A percentile compares a stretch with the other conserved stretches of the same genome.
Evolutionary conservation across 2,113 vertebrate genomes (phyloP).

Genomic region (Dipodomys stephensi): DNA sequence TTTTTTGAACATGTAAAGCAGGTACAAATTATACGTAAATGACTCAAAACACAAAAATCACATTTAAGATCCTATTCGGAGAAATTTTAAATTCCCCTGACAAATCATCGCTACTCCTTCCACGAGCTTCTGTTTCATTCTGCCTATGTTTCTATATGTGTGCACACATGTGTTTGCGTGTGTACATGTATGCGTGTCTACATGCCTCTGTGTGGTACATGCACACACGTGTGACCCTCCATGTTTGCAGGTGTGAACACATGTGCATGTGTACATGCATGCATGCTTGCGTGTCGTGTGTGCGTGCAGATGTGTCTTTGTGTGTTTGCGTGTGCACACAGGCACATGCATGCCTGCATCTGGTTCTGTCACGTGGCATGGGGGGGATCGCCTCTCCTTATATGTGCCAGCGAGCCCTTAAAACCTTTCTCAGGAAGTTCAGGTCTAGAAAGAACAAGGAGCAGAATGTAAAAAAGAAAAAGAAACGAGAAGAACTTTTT

Average conservation of each 20-base stretch:
- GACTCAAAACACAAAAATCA: conserved; percentile 1
- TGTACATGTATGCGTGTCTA: too few relatives aligned
- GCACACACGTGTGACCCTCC: too few relatives aligned
- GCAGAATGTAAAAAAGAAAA: background rate
- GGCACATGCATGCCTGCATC: too few relatives aligned
- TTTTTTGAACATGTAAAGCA: conserved; percentile 45
- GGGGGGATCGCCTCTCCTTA: background rate
- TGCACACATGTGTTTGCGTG: too few relatives aligned
- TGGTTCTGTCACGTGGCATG: background rate
- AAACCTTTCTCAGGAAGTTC: background rate
- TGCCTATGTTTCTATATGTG: background rate
- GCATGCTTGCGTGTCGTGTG: background rate
- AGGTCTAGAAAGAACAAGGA: background rate
- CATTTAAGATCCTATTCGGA: conserved; percentile 1
- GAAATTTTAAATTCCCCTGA: background rate
- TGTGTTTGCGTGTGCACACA: background rate
- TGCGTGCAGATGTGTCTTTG: background rate
- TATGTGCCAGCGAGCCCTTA: background rate
- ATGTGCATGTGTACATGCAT: background rate
- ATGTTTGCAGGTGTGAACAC: too few relatives aligned
- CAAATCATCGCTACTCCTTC: background rate
- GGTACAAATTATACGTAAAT: background rate
- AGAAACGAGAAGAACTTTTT: background rate
- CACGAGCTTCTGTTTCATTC: background rate
- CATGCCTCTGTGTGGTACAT: too few relatives aligned